Percentiles rank a stretch among this genome's conserved stretches.
Conservation (phyloP, 1,140 invertebrate species). For the Thaumetopoea pityocampa region DNA sequence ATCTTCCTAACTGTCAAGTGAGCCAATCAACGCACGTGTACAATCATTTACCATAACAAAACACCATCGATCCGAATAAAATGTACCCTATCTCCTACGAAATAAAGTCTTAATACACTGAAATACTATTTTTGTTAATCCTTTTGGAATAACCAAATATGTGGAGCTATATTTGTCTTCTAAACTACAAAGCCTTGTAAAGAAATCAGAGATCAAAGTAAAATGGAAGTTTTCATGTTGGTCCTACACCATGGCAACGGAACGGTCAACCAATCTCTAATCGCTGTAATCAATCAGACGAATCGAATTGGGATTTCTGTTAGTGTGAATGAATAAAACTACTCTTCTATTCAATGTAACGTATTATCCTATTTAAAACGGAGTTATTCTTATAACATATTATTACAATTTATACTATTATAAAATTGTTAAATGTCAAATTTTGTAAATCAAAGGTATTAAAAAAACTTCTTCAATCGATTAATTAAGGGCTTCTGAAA, state of each 20-base stretch:
- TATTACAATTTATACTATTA: too few relatives aligned
- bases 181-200: constrained; percentile 11
- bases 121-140: constrained; percentile 16
- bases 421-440: too few relatives aligned
- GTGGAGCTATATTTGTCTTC: constrained; percentile 21
- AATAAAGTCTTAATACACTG: constrained; percentile 1
- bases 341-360: too few relatives aligned
- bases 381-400: too few relatives aligned
- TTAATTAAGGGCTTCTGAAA: too few relatives aligned
- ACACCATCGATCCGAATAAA: constrained; percentile 4
- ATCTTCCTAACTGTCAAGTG: constrained; percentile 69
- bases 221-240: constrained; percentile 25
- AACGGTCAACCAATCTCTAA: constrained; percentile 42
- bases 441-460: too few relatives aligned
- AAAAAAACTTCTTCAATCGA: too few relatives aligned
- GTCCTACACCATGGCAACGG: constrained; percentile 31
- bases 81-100: constrained; percentile 4
- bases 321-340: constrained; percentile 9
- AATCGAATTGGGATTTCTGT: constrained; percentile 29
- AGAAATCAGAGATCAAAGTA: constrained; percentile 22
- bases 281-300: constrained; percentile 47
- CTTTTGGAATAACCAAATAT: constrained; percentile 13
- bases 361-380: too few relatives aligned
- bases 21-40: constrained; percentile 66
- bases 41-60: constrained; percentile 23